These are phyloP conservation scores for Leptinotarsa haldemani DNA, from an alignment of 2,888 invertebrate genomes.

Conservation along the genomic window DNA sequence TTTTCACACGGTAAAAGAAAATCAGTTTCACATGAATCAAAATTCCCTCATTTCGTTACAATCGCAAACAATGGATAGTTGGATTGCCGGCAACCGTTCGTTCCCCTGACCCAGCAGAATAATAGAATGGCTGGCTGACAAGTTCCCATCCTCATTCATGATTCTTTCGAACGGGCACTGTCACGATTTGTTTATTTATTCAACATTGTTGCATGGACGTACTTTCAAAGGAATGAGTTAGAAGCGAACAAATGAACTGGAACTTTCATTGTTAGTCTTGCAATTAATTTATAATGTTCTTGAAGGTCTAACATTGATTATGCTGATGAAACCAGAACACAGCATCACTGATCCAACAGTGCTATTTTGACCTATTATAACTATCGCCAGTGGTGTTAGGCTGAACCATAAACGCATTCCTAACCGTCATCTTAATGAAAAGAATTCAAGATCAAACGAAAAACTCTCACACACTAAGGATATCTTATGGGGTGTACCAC, in stretches of 20 bases:
- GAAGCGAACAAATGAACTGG: not conserved
- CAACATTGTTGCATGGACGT: conserved; percentile 13
- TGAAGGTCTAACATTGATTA: too few species aligned
- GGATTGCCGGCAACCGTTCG: conserved; percentile 22
- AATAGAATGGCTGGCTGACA: conserved; percentile 29
- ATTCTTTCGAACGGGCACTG: conserved; percentile 21
- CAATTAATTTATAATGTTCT: too few species aligned
- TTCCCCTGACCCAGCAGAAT: conserved; percentile 19
- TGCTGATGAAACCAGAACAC: too few species aligned
- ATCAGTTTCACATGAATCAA: conserved; percentile 5
- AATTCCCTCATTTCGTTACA: conserved; percentile 22
- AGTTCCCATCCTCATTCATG: conserved; percentile 33
- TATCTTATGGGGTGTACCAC: too few species aligned
- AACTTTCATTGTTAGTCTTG: not conserved
- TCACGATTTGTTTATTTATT: conserved; percentile 25
- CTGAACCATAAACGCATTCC: too few species aligned
- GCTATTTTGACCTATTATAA: too few species aligned
- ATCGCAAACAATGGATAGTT: conserved; percentile 23
- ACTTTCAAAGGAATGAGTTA: not conserved
- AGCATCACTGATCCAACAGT: too few species aligned
- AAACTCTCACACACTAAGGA: too few species aligned
- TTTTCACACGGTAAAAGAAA: not conserved
- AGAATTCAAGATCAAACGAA: too few species aligned
- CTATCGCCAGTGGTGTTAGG: too few species aligned
- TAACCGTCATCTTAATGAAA: too few species aligned